These are phyloP conservation scores for Coregonus ussuriensis DNA, from an alignment of 2,797 vertebrate genomes.

Conservation along the genomic window DNA sequence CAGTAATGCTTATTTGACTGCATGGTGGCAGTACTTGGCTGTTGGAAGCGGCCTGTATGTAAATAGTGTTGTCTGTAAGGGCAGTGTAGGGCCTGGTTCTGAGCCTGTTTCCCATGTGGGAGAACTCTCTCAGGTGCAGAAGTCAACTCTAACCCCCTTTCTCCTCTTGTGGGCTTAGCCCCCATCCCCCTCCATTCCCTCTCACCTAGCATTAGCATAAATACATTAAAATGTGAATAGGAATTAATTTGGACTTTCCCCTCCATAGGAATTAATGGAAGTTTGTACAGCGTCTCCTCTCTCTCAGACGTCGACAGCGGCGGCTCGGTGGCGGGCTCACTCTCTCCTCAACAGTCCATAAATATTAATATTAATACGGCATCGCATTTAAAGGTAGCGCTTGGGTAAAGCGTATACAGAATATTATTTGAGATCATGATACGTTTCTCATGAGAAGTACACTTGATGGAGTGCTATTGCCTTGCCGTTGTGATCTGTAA, in stretches of 20 bases:
- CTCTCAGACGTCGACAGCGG: constrained; percentile 66
- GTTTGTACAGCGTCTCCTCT: constrained; percentile 80
- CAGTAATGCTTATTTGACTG: neutral
- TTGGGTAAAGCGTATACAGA: constrained; percentile 84
- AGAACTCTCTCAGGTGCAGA: constrained; percentile 69
- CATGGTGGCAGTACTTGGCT: neutral
- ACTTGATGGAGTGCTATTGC: constrained; percentile 82
- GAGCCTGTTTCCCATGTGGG: constrained; percentile 1
- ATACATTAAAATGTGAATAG: constrained; percentile 85
- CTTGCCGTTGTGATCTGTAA: constrained; percentile 84
- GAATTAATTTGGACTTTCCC: constrained; percentile 87
- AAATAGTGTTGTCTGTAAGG: neutral
- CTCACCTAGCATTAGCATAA: constrained; percentile 81
- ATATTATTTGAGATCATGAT: constrained; percentile 86
- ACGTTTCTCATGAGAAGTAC: constrained; percentile 84
- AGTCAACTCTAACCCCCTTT: constrained; percentile 75
- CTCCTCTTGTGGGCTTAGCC: constrained; percentile 69
- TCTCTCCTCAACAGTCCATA: constrained; percentile 81
- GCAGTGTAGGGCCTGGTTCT: neutral
- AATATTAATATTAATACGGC: constrained; percentile 88
- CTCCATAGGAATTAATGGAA: constrained; percentile 86
- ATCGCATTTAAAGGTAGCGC: constrained; percentile 84
- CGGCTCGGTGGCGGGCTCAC: neutral
- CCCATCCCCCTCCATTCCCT: constrained; percentile 50
- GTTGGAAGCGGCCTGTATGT: neutral